phyloP scores from a whole-genome alignment of 2,888 invertebrate species.

The Phaedon cochleariae region DNA sequence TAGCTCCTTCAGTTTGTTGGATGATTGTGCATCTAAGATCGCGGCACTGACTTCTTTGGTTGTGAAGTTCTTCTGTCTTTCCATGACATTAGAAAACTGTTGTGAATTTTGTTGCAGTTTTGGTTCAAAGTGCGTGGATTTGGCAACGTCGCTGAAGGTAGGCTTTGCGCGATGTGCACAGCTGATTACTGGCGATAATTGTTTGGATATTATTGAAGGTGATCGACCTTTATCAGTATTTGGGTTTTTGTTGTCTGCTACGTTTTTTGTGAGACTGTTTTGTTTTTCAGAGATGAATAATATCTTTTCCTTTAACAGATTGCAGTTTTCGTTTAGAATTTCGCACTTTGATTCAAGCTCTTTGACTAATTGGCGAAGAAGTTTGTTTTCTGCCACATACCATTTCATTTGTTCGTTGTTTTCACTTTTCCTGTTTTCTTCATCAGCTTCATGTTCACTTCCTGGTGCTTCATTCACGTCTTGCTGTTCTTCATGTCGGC shows the following conservation, averaged over 20 bases:
- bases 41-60: slow-evolving; percentile 14
- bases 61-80: slow-evolving; percentile 11
- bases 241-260: slow-evolving; percentile 10
- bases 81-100: neutral
- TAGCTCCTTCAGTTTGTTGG: slow-evolving; percentile 11
- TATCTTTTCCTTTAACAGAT: neutral
- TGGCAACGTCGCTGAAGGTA: slow-evolving; percentile 13
- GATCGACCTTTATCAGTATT: slow-evolving; percentile 12
- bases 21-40: neutral
- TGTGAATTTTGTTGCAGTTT: slow-evolving; percentile 1
- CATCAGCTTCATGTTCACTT: slow-evolving; percentile 12
- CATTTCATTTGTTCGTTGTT: slow-evolving; percentile 11
- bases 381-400: slow-evolving; percentile 12
- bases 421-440: slow-evolving; percentile 12
- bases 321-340: neutral
- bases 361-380: neutral
- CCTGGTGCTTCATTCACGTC: slow-evolving; percentile 9
- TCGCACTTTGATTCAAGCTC: neutral
- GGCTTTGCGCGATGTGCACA: slow-evolving; percentile 9
- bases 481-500: slow-evolving; percentile 3
- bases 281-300: slow-evolving; percentile 7
- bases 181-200: slow-evolving; percentile 5
- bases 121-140: neutral
- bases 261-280: slow-evolving; percentile 10
- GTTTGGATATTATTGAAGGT: slow-evolving; percentile 12